Evolutionary conservation across 2,888 invertebrate species (phyloP).

Genomic region (Lysandra bellargus): DNA sequence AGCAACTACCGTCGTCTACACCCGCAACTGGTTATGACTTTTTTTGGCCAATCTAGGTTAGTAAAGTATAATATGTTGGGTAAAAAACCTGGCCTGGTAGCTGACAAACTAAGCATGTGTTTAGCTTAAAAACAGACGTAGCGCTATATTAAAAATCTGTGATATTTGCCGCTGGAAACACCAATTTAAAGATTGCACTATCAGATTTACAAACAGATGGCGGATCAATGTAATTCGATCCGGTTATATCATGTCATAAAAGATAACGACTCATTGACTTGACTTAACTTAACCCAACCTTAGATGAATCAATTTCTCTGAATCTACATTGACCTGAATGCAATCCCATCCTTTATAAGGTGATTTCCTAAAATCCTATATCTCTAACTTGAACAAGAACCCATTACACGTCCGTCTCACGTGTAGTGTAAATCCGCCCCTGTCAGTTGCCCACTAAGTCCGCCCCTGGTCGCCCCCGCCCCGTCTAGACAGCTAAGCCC

Average conservation of each 20-base stretch:
- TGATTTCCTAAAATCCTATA: neutral
- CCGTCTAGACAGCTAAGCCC: neutral
- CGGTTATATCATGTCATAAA: neutral
- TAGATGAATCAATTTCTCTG: too few relatives aligned
- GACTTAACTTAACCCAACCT: too few relatives aligned
- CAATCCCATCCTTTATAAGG: too few relatives aligned
- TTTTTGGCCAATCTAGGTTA: neutral
- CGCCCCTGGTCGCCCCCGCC: neutral
- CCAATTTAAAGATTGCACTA: neutral
- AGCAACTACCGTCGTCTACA: too few relatives aligned
- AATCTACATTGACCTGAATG: too few relatives aligned
- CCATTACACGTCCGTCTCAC: neutral
- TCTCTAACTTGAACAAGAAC: neutral
- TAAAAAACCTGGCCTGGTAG: neutral
- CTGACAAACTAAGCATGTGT: too few relatives aligned
- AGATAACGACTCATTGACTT: too few relatives aligned
- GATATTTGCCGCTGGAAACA: neutral
- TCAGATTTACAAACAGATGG: neutral
- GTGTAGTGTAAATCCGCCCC: constrained; percentile 34
- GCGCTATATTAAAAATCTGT: neutral
- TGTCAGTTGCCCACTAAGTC: constrained; percentile 29
- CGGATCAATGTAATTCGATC: neutral
- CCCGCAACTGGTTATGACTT: neutral
- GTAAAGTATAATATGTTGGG: neutral
- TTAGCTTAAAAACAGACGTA: too few relatives aligned